Conservation (phyloP, 2,797 vertebrate genomes). For the Mallotus villosus region DNA sequence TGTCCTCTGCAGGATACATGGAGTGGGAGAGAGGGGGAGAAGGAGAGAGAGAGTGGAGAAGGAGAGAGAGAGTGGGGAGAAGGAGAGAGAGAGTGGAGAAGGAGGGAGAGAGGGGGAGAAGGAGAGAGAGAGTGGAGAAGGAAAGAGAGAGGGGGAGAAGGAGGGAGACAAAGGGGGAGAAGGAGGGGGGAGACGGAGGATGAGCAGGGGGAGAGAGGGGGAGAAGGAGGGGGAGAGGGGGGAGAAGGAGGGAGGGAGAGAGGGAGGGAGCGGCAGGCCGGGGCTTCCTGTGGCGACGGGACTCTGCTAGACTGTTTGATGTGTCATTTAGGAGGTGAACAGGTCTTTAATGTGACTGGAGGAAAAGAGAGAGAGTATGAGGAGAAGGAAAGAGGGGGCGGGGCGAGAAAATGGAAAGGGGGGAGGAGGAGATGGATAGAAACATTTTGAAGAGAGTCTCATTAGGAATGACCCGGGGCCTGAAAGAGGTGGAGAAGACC, state of each 20-base stretch:
- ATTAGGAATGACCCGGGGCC: conserved; percentile 1
- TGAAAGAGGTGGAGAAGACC: neutral
- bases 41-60: neutral
- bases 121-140: conserved; percentile 4
- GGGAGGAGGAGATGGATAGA: conserved; percentile 33
- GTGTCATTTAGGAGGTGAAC: conserved; percentile 35
- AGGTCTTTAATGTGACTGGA: conserved; percentile 39
- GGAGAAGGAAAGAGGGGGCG: conserved; percentile 27
- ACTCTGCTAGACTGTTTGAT: conserved; percentile 39
- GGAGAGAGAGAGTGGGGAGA: conserved; percentile 6
- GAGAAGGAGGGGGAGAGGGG: neutral
- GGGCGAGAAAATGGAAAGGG: conserved; percentile 23
- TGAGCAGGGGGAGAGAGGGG: neutral
- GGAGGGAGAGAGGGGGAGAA: neutral
- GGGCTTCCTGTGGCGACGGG: neutral
- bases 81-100: neutral
- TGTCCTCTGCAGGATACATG: too few species aligned
- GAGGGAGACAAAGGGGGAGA: conserved; percentile 4
- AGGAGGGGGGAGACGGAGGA: neutral
- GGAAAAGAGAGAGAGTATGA: conserved; percentile 26
- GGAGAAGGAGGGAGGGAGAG: neutral
- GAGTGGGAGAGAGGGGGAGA: too few species aligned
- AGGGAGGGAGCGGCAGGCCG: too few species aligned
- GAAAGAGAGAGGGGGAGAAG: neutral
- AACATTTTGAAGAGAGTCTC: conserved; percentile 11